Percentiles rank a stretch among this genome's conserved stretches.
Evolutionary conservation across 1,140 invertebrate species (phyloP).

Genomic region (Trachymyrmex septentrionalis): DNA sequence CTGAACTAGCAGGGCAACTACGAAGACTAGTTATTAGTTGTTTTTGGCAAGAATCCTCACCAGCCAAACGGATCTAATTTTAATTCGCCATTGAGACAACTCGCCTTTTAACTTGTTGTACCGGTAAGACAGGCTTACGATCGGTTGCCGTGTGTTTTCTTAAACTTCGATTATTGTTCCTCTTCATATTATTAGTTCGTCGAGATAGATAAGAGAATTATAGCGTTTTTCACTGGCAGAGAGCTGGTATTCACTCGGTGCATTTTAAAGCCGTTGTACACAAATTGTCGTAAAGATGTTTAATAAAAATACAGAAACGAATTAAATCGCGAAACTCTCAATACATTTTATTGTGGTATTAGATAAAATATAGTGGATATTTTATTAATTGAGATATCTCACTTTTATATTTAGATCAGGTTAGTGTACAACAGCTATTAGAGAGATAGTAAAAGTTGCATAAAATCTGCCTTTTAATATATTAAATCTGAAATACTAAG

Average conservation of each 20-base stretch:
- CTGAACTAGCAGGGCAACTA: constrained; percentile 15
- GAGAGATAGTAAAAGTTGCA: background rate
- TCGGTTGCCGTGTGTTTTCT: constrained; percentile 70
- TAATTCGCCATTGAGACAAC: constrained; percentile 64
- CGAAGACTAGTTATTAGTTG: constrained; percentile 24
- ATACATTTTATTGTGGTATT: too few relatives aligned
- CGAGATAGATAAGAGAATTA: constrained; percentile 54
- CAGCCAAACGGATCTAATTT: constrained; percentile 65
- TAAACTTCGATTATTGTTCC: background rate
- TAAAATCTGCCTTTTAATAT: background rate
- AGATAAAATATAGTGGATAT: too few relatives aligned
- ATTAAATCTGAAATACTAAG: background rate
- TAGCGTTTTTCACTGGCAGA: too few relatives aligned
- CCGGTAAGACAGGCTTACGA: constrained; percentile 77
- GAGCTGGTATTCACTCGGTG: too few relatives aligned
- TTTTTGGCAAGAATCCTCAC: constrained; percentile 43
- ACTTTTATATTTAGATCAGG: too few relatives aligned
- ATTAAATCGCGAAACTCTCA: too few relatives aligned
- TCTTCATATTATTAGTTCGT: background rate
- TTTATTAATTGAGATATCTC: too few relatives aligned
- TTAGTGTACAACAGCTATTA: background rate
- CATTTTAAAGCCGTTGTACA: too few relatives aligned
- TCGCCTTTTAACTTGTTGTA: constrained; percentile 79
- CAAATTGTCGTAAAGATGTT: too few relatives aligned
- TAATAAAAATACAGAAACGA: too few relatives aligned